These are phyloP conservation scores for Heteromyza rotundicornis DNA, from an alignment of 2,888 invertebrate genomes.

Conservation along the genomic window DNA sequence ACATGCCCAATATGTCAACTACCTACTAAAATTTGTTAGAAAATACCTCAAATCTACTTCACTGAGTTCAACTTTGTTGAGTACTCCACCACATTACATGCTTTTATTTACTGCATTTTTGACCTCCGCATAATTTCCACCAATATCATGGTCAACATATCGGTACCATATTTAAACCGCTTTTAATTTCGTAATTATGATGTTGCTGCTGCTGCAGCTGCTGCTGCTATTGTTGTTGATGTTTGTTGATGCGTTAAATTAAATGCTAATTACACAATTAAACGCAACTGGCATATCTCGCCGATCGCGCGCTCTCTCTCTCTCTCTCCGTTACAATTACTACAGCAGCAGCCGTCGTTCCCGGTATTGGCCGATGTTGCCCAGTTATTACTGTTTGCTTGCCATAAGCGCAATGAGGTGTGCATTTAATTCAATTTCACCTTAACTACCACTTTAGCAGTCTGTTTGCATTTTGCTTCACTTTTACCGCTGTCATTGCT, in stretches of 20 bases:
- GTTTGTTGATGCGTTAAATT: conserved; percentile 51
- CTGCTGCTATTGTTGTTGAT: conserved; percentile 37
- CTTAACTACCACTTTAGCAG: neutral
- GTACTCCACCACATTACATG: too few relatives aligned
- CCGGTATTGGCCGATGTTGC: too few relatives aligned
- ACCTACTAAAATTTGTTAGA: too few relatives aligned
- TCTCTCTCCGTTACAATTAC: too few relatives aligned
- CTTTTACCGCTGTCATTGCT: neutral
- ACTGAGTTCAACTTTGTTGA: too few relatives aligned
- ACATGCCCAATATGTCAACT: too few relatives aligned
- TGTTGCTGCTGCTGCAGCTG: conserved; percentile 36
- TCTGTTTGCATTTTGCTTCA: neutral
- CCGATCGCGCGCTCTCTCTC: neutral
- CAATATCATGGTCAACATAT: too few relatives aligned
- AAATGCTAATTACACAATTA: conserved; percentile 55
- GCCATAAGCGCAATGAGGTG: conserved; percentile 1
- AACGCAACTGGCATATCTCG: conserved; percentile 26
- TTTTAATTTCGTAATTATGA: conserved; percentile 29
- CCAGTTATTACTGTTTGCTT: neutral
- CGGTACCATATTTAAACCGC: too few relatives aligned
- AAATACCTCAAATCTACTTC: too few relatives aligned
- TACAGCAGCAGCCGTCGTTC: too few relatives aligned
- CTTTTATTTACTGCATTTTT: too few relatives aligned
- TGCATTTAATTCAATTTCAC: neutral
- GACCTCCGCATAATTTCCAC: too few relatives aligned